Conservation (phyloP, 2,113 vertebrate genomes). For the Tachysurus fulvidraco region DNA sequence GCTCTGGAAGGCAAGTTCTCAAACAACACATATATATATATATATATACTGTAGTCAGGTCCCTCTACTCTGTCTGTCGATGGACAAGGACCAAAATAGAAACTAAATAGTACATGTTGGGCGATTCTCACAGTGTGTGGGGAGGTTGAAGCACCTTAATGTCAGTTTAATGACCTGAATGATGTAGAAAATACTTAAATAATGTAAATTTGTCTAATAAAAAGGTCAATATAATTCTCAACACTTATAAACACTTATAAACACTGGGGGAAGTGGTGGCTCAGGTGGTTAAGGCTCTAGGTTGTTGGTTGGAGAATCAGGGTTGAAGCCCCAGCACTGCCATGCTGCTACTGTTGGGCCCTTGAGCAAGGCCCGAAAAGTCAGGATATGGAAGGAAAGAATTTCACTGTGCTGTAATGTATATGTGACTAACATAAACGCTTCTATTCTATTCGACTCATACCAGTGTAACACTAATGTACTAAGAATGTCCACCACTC, state of each 20-base stretch:
- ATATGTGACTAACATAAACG: no score
- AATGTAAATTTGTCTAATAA: background rate
- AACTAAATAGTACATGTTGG: background rate
- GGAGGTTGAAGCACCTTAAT: background rate
- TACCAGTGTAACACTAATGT: background rate
- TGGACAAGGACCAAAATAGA: background rate
- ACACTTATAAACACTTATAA: background rate
- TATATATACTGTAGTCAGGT: background rate
- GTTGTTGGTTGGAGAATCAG: no score
- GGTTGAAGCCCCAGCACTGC: no score
- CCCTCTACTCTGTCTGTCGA: background rate
- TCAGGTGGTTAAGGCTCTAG: no score
- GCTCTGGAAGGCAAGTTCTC: constrained; percentile 86
- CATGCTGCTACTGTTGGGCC: no score
- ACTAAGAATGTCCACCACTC: background rate
- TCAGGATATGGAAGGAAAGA: no score
- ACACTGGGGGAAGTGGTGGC: no score
- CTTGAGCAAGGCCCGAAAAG: no score
- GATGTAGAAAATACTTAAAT: background rate
- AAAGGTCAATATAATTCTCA: background rate
- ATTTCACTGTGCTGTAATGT: no score
- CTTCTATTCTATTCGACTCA: no score
- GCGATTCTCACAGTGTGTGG: background rate
- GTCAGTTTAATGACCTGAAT: background rate
- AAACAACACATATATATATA: no score